phyloP scores from a whole-genome alignment of 2,888 invertebrate species.

The Drosophila cracens region DNA sequence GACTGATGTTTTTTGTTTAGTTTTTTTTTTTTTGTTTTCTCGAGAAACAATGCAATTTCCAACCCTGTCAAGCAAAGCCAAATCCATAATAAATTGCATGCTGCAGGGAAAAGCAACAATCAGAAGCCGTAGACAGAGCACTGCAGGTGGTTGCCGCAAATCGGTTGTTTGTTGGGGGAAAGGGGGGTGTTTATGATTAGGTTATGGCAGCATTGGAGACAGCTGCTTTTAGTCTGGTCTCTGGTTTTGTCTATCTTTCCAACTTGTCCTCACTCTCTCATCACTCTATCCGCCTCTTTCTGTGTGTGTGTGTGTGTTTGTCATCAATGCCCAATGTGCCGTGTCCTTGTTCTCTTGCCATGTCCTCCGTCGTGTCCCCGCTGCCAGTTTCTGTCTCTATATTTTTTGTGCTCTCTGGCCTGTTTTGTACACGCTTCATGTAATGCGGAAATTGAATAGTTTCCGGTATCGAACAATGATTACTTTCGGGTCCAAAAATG shows the following conservation, averaged over 20 bases:
- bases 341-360: slow-evolving; percentile 16
- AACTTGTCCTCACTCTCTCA: not conserved
- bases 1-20: slow-evolving; percentile 5
- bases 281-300: not conserved
- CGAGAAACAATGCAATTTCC: slow-evolving; percentile 28
- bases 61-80: slow-evolving; percentile 9
- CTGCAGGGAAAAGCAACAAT: slow-evolving; percentile 10
- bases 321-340: slow-evolving; percentile 39
- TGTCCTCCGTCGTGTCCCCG: not conserved
- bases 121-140: slow-evolving; percentile 21
- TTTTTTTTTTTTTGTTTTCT: slow-evolving; percentile 5
- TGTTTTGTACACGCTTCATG: slow-evolving; percentile 66
- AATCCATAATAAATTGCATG: slow-evolving; percentile 54
- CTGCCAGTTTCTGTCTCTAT: slow-evolving; percentile 11
- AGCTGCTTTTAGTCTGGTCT: slow-evolving; percentile 11
- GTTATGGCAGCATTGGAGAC: slow-evolving; percentile 7
- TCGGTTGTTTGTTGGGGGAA: not conserved
- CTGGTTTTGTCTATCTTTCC: not conserved
- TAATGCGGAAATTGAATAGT: slow-evolving; percentile 81
- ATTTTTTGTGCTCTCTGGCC: slow-evolving; percentile 25
- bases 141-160: slow-evolving; percentile 14
- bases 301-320: slow-evolving; percentile 12
- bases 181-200: not conserved
- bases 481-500: slow-evolving; percentile 59
- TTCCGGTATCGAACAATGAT: slow-evolving; percentile 81